Evolutionary conservation across 2,797 vertebrate species (phyloP).

Genomic region (Hypotaenidia okinawae): DNA sequence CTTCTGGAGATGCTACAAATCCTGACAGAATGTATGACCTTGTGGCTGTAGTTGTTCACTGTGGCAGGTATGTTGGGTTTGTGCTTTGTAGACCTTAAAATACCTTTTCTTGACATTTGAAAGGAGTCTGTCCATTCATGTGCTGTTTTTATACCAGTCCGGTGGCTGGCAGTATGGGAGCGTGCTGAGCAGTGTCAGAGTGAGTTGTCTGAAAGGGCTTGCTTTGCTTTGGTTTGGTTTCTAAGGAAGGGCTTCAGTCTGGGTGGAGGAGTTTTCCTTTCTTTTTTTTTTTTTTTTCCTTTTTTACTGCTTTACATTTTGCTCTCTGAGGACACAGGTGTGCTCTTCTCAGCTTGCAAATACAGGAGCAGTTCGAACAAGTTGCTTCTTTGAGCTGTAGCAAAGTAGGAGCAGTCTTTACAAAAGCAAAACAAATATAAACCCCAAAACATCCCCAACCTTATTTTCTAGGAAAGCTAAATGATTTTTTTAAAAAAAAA

Average conservation of each 20-base stretch:
- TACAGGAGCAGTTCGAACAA: not conserved
- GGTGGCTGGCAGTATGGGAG: not conserved
- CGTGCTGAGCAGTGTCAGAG: not conserved
- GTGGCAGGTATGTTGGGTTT: slow-evolving; percentile 82
- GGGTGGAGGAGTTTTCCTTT: too few relatives aligned
- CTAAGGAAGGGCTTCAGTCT: not conserved
- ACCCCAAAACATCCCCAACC: fast-evolving
- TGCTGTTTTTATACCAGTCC: fast-evolving
- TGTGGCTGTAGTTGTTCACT: slow-evolving; percentile 92
- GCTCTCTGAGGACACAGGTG: not conserved
- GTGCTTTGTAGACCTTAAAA: not conserved
- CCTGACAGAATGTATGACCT: slow-evolving; percentile 94
- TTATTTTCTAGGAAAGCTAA: not conserved
- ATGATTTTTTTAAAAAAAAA: not conserved
- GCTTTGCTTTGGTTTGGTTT: not conserved
- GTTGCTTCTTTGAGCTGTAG: not conserved
- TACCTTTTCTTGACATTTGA: not conserved
- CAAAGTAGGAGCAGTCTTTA: not conserved
- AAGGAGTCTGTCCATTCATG: too few relatives aligned
- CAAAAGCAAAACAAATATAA: not conserved
- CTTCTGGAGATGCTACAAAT: slow-evolving; percentile 92
- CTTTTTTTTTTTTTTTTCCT: not conserved
- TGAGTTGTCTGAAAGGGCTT: not conserved
- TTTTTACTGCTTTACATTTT: not conserved
- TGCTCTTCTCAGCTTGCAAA: not conserved